Base-by-base conservation (phyloP, 2,888 invertebrate species). In the Tridacna crocea region DNA sequence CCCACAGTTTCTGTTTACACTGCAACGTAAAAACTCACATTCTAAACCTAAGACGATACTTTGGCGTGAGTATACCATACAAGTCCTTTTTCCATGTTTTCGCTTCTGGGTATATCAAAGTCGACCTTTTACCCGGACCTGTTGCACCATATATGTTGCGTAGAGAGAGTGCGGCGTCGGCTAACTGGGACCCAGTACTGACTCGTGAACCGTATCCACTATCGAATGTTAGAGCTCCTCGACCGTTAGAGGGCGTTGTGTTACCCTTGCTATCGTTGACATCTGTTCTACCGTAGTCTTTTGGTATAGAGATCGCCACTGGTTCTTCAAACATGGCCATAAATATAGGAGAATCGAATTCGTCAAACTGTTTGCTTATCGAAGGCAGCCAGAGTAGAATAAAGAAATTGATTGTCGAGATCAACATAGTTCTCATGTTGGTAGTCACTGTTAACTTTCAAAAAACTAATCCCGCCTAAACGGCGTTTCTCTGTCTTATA, bases 201-300 rank as follows among this genome's bases (percentile, higher is more conserved):
- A 70, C 70, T 12, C 70, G 70, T 48, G 70, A 70, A 1, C 70
- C 70, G 26, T 70, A 70, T 22, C 70, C 70, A 51, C 26, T 70
- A 51, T 70, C 70, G 22, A 51, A 24, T 46, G 51, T 70, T n/a
- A 24, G 46, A 22, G 24, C 4, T 24, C 51, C 51, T 22, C 70
- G 70, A 24, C 51, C 51, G 48, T n/a, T 15, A 70, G 36, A 12
- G 22, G 46, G 47, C 26, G 63, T 17, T 12, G 15, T 11, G 63
- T 24, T 17, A 63, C 1, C 26, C 63, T 26, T 13, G 27, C 26
- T 22, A 63, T 10, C 27, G 24, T 63, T 27, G 27, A 10, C 26
- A 26, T 11, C 11, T 26, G 12, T 22, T 27, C 15, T 26, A 63
- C 15, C 26, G 63, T 19, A 17, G 12, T 63, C 27, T 12, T 26